Base-by-base conservation (phyloP, 2,797 vertebrate genomes). In the Sitta carolinensis region DNA sequence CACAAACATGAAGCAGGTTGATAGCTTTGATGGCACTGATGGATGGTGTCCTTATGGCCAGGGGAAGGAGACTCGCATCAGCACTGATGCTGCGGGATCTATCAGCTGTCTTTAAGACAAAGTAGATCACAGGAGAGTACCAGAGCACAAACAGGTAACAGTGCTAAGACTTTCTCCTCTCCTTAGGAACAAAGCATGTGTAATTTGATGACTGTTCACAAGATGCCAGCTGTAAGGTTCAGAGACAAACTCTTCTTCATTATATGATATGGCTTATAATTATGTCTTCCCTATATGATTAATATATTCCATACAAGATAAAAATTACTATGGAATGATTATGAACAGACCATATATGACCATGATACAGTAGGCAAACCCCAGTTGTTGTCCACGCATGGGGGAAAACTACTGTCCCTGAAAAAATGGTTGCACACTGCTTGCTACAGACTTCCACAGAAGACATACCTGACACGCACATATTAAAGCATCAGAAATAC, bases 1-100 rank as follows among this genome's bases (percentile, higher is more conserved):
- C 75, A 69, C 62, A 85, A 72, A 66, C 43, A 25, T 5, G 68
- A 74, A 85, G 51, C 57, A 48, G 25, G 15, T 70, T 70, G 78
- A 85, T 84, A 93, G 47, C 48, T 94, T 78, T 94, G 82, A 89
- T 75, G 58, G 92, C 89, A 84, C 94, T 96, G 94, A 96, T 91
- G 82, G 89, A 95, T 95, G 59, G n/a, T 89, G 87, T 90, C 89
- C 91, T 97, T 93, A 95, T 2, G 12, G 66, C 36, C 84, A 67
- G 83, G 38, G 82, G 59, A 96, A 95, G 77, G 67, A 86, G 79
- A 92, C 17, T 80, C 19, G 32, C 62, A 52, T 83, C 84, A 93
- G 29, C 75, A 67, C 38, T 81, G 92, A 81, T 66, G 63, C 40
- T 34, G 23, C 40, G 54, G 82, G 73, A 89, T 84, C 82, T 52